Conservation (phyloP, 1,140 invertebrate species). For the Eumeta japonica region DNA sequence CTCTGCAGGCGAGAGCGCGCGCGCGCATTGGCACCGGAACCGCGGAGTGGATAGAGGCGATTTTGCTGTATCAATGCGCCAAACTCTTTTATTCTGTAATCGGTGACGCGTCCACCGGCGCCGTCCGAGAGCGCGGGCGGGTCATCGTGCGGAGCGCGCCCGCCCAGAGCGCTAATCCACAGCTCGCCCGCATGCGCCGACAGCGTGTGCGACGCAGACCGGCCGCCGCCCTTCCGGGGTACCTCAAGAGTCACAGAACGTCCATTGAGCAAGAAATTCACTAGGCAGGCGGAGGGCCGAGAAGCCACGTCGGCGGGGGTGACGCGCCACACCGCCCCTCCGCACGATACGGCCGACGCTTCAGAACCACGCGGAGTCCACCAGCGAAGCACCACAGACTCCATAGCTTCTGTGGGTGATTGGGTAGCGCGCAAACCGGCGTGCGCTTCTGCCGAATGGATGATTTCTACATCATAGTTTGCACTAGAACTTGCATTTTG, state of each 20-base stretch:
- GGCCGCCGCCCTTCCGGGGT: slow-evolving; percentile 75
- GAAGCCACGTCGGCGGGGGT: slow-evolving; percentile 95
- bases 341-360: slow-evolving; percentile 74
- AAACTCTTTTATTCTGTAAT: slow-evolving; percentile 88
- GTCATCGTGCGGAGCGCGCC: slow-evolving; percentile 88
- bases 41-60: slow-evolving; percentile 68
- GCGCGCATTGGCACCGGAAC: slow-evolving; percentile 55
- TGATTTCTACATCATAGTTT: slow-evolving; percentile 97
- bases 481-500: slow-evolving; percentile 96
- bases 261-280: slow-evolving; percentile 93
- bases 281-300: slow-evolving; percentile 91
- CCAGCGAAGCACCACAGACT: slow-evolving; percentile 89
- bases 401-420: slow-evolving; percentile 55
- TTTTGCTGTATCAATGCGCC: slow-evolving; percentile 85
- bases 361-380: slow-evolving; percentile 86
- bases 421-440: slow-evolving; percentile 66
- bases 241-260: slow-evolving; percentile 94
- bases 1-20: slow-evolving; percentile 71
- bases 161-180: slow-evolving; percentile 90
- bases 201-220: slow-evolving; percentile 89
- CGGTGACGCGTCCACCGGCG: slow-evolving; percentile 87
- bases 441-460: slow-evolving; percentile 84
- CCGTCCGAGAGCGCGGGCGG: slow-evolving; percentile 94
- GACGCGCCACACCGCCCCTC: slow-evolving; percentile 81
- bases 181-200: slow-evolving; percentile 94